phyloP scores from a whole-genome alignment of 2,797 vertebrate genomes.

The Anabas testudineus region DNA sequence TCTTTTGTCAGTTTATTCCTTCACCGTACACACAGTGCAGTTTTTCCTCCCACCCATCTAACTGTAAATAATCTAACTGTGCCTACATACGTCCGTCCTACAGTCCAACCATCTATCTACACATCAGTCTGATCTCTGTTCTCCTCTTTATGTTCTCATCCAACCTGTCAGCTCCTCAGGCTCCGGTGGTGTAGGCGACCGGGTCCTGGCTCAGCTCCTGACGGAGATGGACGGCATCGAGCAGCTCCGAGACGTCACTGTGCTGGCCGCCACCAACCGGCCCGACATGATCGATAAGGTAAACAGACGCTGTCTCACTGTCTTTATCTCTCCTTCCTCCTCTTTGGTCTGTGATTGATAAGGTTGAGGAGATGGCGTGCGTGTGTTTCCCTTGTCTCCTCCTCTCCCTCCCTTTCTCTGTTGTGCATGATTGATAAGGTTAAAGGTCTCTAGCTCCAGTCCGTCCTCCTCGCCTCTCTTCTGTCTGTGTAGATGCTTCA shows the following conservation, averaged over 20 bases:
- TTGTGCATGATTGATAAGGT: constrained; percentile 73
- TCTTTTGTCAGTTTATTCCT: constrained; percentile 7
- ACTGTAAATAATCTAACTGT: not conserved
- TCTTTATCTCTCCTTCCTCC: constrained; percentile 55
- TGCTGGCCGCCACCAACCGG: constrained; percentile 96
- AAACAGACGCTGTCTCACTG: constrained; percentile 63
- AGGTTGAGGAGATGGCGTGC: constrained; percentile 56
- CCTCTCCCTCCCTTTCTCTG: constrained; percentile 49
- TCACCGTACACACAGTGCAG: not conserved
- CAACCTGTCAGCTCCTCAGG: constrained; percentile 84
- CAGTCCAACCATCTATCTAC: not conserved
- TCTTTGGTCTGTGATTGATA: constrained; percentile 74
- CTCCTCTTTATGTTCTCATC: constrained; percentile 5
- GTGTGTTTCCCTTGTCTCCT: constrained; percentile 40
- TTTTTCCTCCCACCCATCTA: constrained; percentile 1
- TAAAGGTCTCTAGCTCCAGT: constrained; percentile 53
- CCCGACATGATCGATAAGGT: constrained; percentile 99
- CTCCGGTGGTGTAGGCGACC: constrained; percentile 90
- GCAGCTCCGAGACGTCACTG: constrained; percentile 92
- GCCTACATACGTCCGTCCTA: constrained; percentile 4
- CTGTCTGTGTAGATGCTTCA: constrained; percentile 18
- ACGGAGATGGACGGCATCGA: constrained; percentile 99
- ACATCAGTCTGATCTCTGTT: constrained; percentile 11
- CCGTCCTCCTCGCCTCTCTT: constrained; percentile 40
- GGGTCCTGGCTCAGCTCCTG: constrained; percentile 95